phyloP scores from a whole-genome alignment of 2,797 vertebrate genomes.

The Pagetopsis macropterus region DNA sequence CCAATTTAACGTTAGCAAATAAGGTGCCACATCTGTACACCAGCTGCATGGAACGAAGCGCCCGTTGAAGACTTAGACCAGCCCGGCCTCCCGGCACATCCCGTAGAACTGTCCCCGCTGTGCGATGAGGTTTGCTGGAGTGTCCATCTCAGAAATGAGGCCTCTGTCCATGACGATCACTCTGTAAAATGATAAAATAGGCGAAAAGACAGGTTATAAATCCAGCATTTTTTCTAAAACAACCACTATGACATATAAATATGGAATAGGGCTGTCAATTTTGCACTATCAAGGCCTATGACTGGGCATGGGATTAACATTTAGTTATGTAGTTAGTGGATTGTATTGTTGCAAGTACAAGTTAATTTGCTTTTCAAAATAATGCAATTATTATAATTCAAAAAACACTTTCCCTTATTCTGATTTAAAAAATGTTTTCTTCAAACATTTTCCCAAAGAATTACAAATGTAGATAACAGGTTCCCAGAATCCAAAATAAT shows the following conservation, averaged over 20 bases:
- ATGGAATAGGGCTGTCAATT: not conserved
- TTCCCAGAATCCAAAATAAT: not conserved
- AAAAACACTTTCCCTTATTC: too few species aligned
- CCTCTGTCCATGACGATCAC: constrained; percentile 95
- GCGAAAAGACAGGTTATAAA: constrained; percentile 4
- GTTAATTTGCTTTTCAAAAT: not conserved
- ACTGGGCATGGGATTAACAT: not conserved
- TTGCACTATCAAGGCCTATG: not conserved
- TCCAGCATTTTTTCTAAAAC: not conserved
- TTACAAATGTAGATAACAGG: not conserved
- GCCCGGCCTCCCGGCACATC: constrained; percentile 91
- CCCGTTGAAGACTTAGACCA: constrained; percentile 71
- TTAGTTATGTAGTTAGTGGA: not conserved
- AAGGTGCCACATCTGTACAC: constrained; percentile 43
- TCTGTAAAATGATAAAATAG: constrained; percentile 72
- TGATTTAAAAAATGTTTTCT: not conserved
- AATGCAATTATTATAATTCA: too few species aligned
- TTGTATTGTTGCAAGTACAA: not conserved
- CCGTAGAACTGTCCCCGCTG: constrained; percentile 91
- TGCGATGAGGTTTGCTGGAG: constrained; percentile 86
- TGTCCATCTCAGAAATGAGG: constrained; percentile 89
- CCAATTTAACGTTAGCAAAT: constrained; percentile 46
- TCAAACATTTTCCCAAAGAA: not conserved
- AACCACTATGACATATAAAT: not conserved
- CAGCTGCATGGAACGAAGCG: constrained; percentile 24